A percentile compares a stretch with the other conserved stretches of the same genome.
Evolutionary conservation across 2,797 vertebrate genomes (phyloP).

Genomic region (Cygnus olor): DNA sequence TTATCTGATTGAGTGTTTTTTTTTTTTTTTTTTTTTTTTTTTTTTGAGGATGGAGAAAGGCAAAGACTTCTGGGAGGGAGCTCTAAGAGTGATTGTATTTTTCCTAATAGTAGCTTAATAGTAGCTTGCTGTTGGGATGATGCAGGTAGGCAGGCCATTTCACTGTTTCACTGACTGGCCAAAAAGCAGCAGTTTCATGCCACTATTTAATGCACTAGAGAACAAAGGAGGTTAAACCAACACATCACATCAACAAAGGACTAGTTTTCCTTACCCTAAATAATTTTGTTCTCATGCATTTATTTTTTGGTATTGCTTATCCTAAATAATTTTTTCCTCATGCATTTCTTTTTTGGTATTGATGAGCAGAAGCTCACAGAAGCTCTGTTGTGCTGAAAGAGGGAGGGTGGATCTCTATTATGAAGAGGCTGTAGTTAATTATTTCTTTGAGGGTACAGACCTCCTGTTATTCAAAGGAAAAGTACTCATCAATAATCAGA

Average conservation of each 20-base stretch:
- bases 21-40: rapidly evolving
- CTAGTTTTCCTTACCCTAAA: not conserved
- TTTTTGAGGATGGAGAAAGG: not conserved
- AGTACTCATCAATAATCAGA: not conserved
- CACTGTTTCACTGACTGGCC: not conserved
- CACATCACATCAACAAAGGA: not conserved
- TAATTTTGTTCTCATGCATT: not conserved
- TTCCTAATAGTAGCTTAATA: not conserved
- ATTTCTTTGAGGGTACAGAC: not conserved
- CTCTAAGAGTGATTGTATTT: not conserved
- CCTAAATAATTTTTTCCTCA: not conserved
- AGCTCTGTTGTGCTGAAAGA: not conserved
- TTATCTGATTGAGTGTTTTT: rapidly evolving
- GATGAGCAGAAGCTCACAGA: not conserved
- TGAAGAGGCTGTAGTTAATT: not conserved
- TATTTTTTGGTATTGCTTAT: not conserved
- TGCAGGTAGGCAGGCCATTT: not conserved
- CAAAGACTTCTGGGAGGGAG: not conserved
- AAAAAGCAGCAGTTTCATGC: not conserved
- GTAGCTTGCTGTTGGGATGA: not conserved
- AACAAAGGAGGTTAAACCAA: not conserved
- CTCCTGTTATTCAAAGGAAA: slow-evolving; percentile 6
- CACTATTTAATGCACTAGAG: not conserved
- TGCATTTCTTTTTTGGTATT: not conserved
- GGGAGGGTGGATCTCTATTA: not conserved